Percentiles rank a stretch among this genome's conserved stretches.
These are phyloP conservation scores for Laothoe populi DNA, from an alignment of 2,888 invertebrate species.

Conservation along the genomic window DNA sequence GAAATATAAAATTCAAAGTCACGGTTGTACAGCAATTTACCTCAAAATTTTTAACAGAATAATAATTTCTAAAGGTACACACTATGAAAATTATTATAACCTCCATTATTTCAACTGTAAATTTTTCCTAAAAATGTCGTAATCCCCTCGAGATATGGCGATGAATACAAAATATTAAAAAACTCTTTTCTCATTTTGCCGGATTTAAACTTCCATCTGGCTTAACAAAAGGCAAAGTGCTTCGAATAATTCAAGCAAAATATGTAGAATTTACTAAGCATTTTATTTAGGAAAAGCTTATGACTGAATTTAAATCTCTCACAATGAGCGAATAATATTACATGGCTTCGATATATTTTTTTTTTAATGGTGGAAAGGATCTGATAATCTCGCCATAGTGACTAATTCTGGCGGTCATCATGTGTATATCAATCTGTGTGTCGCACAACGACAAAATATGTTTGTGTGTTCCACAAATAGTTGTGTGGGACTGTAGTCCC, in stretches of 20 bases:
- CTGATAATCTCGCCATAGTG: too few species aligned
- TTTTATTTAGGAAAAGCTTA: neutral
- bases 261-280: neutral
- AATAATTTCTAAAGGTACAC: neutral
- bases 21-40: neutral
- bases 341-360: neutral
- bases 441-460: too few species aligned
- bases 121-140: neutral
- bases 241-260: conserved; percentile 4
- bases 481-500: too few species aligned
- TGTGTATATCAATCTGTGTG: too few species aligned
- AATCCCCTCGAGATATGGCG: neutral
- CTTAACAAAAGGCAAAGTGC: conserved; percentile 3
- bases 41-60: neutral
- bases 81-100: conserved; percentile 1
- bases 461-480: too few species aligned
- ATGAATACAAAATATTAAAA: neutral
- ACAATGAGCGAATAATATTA: neutral
- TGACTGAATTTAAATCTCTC: neutral
- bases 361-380: too few species aligned
- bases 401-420: too few species aligned
- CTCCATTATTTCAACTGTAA: neutral
- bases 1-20: neutral
- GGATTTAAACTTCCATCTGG: neutral
- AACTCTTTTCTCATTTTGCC: neutral